Evolutionary conservation across 2,888 invertebrate genomes (phyloP).

Genomic region (Ophraella communa): DNA sequence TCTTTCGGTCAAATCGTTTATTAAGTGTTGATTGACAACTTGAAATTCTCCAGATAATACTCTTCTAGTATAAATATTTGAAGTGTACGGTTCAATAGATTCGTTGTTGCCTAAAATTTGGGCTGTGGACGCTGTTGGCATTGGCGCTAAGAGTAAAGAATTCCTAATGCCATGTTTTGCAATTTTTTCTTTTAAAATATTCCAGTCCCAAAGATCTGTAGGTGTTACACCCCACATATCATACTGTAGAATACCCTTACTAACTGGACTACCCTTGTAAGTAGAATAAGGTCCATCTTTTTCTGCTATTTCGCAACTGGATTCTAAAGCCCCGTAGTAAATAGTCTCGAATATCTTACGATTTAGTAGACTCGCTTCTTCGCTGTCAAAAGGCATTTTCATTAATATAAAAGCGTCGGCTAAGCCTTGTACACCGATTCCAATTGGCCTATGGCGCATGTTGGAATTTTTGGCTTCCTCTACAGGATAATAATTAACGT

Average conservation of each 20-base stretch:
- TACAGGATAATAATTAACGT: slow-evolving; percentile 95
- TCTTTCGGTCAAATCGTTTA: slow-evolving; percentile 89
- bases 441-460: slow-evolving; percentile 83
- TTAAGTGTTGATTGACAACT: slow-evolving; percentile 90
- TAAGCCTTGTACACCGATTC: slow-evolving; percentile 93
- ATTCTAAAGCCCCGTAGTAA: slow-evolving; percentile 95
- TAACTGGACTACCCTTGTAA: slow-evolving; percentile 87
- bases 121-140: slow-evolving; percentile 99
- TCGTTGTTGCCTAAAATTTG: slow-evolving; percentile 99
- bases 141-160: slow-evolving; percentile 88
- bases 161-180: slow-evolving; percentile 90
- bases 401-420: slow-evolving; percentile 96
- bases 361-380: slow-evolving; percentile 84
- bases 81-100: slow-evolving; percentile 97
- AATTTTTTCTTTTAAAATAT: slow-evolving; percentile 80
- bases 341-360: slow-evolving; percentile 97
- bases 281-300: slow-evolving; percentile 87
- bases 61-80: slow-evolving; percentile 92
- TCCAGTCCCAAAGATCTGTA: slow-evolving; percentile 90
- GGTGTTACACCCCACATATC: slow-evolving; percentile 97
- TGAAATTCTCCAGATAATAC: slow-evolving; percentile 96
- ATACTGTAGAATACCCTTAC: slow-evolving; percentile 93
- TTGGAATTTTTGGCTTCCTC: slow-evolving; percentile 89
- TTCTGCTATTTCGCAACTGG: slow-evolving; percentile 92
- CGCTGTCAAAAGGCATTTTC: slow-evolving; percentile 91